Conservation (phyloP, 2,888 invertebrate genomes). For the Matsumyia berberina region DNA sequence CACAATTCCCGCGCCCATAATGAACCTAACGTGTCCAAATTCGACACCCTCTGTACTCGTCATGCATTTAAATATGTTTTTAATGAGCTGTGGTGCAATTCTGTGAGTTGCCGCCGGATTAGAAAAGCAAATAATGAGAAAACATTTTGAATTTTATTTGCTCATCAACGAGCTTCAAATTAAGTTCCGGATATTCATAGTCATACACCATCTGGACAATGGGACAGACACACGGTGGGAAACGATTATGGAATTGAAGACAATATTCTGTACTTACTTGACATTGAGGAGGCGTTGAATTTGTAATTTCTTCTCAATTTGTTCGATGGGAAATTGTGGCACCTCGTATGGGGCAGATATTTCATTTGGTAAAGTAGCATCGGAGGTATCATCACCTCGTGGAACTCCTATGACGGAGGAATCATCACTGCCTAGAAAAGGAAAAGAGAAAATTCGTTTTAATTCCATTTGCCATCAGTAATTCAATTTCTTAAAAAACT, state of each 20-base stretch:
- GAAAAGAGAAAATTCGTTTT: neutral
- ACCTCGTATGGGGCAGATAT: slow-evolving; percentile 98
- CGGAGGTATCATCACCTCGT: slow-evolving; percentile 66
- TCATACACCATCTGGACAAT: slow-evolving; percentile 10
- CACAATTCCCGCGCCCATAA: neutral
- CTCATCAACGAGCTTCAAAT: slow-evolving; percentile 13
- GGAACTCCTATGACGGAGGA: slow-evolving; percentile 43
- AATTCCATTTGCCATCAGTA: neutral
- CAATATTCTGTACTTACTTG: slow-evolving; percentile 90
- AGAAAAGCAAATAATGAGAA: neutral
- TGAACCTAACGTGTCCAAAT: neutral
- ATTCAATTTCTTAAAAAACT: neutral
- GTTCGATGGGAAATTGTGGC: slow-evolving; percentile 98
- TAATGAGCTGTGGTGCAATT: neutral
- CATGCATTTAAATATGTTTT: slow-evolving; percentile 23
- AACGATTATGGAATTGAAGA: neutral
- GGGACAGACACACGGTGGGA: neutral
- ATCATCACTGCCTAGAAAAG: slow-evolving; percentile 80
- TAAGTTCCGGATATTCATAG: slow-evolving; percentile 44
- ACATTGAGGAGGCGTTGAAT: slow-evolving; percentile 95
- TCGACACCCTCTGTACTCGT: neutral
- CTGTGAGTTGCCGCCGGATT: neutral
- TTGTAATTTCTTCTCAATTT: slow-evolving; percentile 96
- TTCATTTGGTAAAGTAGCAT: slow-evolving; percentile 87
- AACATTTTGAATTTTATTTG: neutral